phyloP scores from a whole-genome alignment of 2,797 vertebrate genomes.

The Sebastes minor region DNA sequence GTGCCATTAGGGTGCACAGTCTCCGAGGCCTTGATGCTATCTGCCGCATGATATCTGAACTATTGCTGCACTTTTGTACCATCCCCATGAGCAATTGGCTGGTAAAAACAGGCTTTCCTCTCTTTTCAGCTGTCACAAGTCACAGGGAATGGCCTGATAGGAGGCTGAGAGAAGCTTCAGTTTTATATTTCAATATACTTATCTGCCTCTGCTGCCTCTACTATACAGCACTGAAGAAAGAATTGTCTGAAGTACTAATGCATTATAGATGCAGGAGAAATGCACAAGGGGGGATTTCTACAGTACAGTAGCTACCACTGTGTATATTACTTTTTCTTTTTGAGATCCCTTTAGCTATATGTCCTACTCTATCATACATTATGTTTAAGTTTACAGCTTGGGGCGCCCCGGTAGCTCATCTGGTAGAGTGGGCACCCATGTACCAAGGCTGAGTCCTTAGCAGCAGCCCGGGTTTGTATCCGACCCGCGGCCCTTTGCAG shows the following conservation, averaged over 20 bases:
- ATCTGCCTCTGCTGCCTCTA: conserved; percentile 7
- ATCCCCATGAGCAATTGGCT: conserved; percentile 16
- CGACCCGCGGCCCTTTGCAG: no score
- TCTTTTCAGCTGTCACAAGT: conserved; percentile 37
- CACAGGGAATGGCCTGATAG: conserved; percentile 26
- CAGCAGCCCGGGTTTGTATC: no score
- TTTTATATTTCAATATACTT: conserved; percentile 51
- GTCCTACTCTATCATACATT: not conserved
- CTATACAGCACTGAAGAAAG: not conserved
- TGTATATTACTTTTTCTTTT: not conserved
- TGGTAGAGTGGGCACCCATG: not conserved
- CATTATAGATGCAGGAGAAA: conserved; percentile 36
- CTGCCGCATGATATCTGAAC: conserved; percentile 38
- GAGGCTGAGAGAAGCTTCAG: conserved; percentile 16
- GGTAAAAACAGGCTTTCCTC: conserved; percentile 41
- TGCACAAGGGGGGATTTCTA: not conserved
- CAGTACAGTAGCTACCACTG: not conserved
- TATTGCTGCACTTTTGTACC: conserved; percentile 50
- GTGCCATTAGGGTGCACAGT: conserved; percentile 38
- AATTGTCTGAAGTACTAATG: conserved; percentile 18
- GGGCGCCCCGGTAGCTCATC: not conserved
- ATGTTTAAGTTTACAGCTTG: not conserved
- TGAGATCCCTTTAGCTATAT: not conserved
- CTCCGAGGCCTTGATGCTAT: conserved; percentile 35
- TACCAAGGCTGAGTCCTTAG: not conserved